phyloP scores from a whole-genome alignment of 1,140 invertebrate genomes.

The Drosophila ohnishii region DNA sequence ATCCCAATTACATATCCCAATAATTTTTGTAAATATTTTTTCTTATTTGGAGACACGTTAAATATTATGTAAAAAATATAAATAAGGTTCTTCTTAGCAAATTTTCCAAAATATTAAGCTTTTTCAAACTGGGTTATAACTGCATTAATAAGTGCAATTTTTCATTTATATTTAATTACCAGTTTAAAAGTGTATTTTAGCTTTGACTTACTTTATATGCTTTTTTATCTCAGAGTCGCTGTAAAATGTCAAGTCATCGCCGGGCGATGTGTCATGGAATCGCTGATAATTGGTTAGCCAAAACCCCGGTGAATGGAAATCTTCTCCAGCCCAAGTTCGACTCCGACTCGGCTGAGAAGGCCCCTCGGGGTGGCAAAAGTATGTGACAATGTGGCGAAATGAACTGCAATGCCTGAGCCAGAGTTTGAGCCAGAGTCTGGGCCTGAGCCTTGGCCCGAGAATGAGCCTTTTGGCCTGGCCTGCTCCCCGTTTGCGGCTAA shows the following conservation, averaged over 20 bases:
- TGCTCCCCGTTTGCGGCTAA: background rate
- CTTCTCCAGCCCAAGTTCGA: too few species aligned
- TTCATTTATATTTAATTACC: background rate
- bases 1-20: too few species aligned
- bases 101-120: background rate
- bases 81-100: rapidly evolving
- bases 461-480: conserved; percentile 1
- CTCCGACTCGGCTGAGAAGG: background rate
- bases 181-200: background rate
- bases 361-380: conserved; percentile 10
- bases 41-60: background rate
- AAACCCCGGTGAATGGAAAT: background rate
- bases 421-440: background rate
- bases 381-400: conserved; percentile 69
- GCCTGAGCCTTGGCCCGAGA: background rate
- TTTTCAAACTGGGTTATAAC: too few species aligned
- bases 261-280: conserved; percentile 58
- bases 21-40: background rate
- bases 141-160: background rate
- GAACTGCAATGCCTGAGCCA: conserved; percentile 1
- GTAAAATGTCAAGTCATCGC: background rate
- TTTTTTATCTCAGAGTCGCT: background rate
- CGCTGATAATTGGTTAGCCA: conserved; percentile 58
- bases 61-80: background rate
- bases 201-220: background rate